phyloP scores from a whole-genome alignment of 2,888 invertebrate genomes.

The Oithona nana region DNA sequence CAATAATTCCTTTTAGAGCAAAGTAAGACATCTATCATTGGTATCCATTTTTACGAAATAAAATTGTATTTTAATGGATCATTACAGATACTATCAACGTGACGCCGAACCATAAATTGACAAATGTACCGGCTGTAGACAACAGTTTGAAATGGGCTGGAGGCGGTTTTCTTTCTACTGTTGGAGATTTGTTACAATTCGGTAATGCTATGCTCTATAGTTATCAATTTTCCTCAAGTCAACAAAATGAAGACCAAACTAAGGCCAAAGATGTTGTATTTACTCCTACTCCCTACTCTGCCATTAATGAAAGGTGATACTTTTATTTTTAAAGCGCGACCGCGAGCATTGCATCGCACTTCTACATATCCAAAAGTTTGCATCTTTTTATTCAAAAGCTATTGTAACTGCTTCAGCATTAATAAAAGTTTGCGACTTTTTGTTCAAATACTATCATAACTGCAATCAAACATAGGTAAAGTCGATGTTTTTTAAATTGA shows the following conservation, averaged over 20 bases:
- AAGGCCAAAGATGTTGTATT: not conserved
- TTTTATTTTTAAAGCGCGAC: not conserved
- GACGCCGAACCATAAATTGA: slow-evolving; percentile 27
- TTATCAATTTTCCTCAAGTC: slow-evolving; percentile 25
- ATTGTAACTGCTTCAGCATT: no score
- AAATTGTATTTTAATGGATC: not conserved
- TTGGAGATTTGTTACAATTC: slow-evolving; percentile 33
- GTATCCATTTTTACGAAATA: not conserved
- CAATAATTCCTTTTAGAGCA: slow-evolving; percentile 33
- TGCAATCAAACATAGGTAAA: no score
- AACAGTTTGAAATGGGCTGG: slow-evolving; percentile 41
- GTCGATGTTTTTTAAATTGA: no score
- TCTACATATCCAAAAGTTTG: no score
- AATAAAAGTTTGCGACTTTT: no score
- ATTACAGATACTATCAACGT: slow-evolving; percentile 30
- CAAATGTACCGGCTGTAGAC: slow-evolving; percentile 38
- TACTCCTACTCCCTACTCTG: not conserved
- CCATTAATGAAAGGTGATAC: no score
- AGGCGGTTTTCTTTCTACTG: slow-evolving; percentile 38
- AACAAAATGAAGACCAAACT: not conserved
- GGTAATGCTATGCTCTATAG: slow-evolving; percentile 36
- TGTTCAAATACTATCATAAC: no score
- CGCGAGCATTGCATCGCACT: slow-evolving; percentile 9
- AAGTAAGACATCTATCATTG: slow-evolving; percentile 25
- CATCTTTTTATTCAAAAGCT: no score